Conservation (phyloP, 2,113 vertebrate species). For the Cavia porcellus region DNA sequence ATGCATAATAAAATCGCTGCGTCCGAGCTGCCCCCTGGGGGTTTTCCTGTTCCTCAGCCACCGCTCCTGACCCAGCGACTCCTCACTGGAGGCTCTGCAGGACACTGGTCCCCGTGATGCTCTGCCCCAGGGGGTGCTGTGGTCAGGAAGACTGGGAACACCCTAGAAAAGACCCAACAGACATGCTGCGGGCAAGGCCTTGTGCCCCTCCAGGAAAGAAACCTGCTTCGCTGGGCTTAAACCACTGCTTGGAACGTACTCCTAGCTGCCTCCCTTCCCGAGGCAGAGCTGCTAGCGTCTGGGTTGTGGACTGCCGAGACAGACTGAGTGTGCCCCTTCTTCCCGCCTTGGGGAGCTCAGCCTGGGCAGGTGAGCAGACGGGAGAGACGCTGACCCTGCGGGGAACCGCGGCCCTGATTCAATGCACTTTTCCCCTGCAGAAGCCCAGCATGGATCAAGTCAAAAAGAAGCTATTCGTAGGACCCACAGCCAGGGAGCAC, state of each 20-base stretch:
- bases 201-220: background rate
- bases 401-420: fast-evolving
- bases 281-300: background rate
- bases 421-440: background rate
- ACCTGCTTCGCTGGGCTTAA: background rate
- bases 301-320: background rate
- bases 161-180: background rate
- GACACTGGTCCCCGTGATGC: background rate
- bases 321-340: background rate
- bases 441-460: background rate
- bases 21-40: background rate
- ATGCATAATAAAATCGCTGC: slow-evolving; percentile 11
- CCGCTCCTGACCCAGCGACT: background rate
- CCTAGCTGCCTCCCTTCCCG: background rate
- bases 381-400: background rate
- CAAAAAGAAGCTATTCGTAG: background rate
- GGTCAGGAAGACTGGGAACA: background rate
- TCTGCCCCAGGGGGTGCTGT: background rate
- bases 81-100: background rate
- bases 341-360: background rate
- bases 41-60: slow-evolving; percentile 31
- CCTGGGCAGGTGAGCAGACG: background rate
- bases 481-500: background rate
- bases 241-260: background rate
- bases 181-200: background rate